These are phyloP conservation scores for Gnathonemus echidnorhynchus DNA, from an alignment of 2,113 vertebrate genomes.

Conservation along the genomic window DNA sequence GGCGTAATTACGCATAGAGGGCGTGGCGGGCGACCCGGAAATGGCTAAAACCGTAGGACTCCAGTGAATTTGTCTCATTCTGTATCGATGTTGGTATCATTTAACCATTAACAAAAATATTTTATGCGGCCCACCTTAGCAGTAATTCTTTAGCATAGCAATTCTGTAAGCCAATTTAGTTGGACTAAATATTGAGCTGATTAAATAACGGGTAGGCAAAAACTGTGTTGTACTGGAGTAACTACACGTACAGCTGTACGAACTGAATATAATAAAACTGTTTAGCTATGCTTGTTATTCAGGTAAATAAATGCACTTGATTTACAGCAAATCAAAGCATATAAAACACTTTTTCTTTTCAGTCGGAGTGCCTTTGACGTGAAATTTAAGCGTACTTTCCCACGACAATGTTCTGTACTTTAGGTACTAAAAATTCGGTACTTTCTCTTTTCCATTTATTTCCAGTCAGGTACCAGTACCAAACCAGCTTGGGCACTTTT, in stretches of 20 bases:
- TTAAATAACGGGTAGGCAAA: background rate
- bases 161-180: background rate
- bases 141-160: background rate
- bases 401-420: background rate
- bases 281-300: background rate
- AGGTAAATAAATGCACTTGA: background rate
- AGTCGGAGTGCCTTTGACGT: background rate
- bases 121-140: background rate
- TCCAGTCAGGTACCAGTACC: background rate
- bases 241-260: background rate
- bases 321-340: background rate
- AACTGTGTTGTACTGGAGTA: background rate
- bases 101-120: background rate
- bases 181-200: background rate
- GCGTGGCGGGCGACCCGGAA: background rate
- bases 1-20: conserved; percentile 33
- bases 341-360: background rate
- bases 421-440: background rate
- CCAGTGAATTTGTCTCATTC: background rate
- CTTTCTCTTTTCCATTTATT: background rate
- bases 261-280: background rate
- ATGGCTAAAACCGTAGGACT: background rate
- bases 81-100: background rate
- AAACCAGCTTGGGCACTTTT: background rate
- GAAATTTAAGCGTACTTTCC: background rate